Base-by-base conservation (phyloP, 2,797 vertebrate genomes). In the Orientallactaga sibirica region DNA sequence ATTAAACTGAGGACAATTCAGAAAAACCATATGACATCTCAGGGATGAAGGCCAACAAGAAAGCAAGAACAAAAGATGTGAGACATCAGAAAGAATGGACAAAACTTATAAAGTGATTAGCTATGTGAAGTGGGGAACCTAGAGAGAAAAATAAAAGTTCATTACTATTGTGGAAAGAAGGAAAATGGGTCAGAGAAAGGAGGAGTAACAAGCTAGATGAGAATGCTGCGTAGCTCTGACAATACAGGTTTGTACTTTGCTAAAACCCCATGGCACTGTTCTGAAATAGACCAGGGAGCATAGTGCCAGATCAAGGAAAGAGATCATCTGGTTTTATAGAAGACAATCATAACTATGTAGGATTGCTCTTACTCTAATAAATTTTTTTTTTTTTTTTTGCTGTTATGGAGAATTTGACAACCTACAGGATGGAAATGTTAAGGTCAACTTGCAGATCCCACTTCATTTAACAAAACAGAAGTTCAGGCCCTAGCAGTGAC, bases 401-500 rank as follows among this genome's bases (percentile, higher is more conserved):
- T 78, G 1, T 64, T 79, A 64, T 37, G 75, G 83, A 41, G 4
- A 61, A 88, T 67, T 92, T 70, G 48, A 82, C n/a, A 86, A 92
- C 14, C 73, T 43, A 19, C 25, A 79, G 71, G 81, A 93, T 75
- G 76, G 76, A 87, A 90, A 90, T 33, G 33, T 84, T 88, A 70
- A 90, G 61, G 70, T 82, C 88, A 88, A 75, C 25, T 82, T 71
- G n/a, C 22, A 52, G 29, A 84, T 81, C 29, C 79, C 52, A 55
- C 25, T 77, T 80, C 33, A 88, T 74, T 88, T 80, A 87, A 81
- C 41, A 81, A 93, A 90, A 29, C 29, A 74, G 41, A 67, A 90
- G 19, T 74, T 87, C 61, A 88, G 27, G 33, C 41, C 61, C 27
- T 24, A 78, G 48, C 16, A 91, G 62, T 78, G 85, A 73, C 37